These are phyloP conservation scores for Plectropomus leopardus DNA, from an alignment of 2,113 vertebrate genomes.

Conservation along the genomic window DNA sequence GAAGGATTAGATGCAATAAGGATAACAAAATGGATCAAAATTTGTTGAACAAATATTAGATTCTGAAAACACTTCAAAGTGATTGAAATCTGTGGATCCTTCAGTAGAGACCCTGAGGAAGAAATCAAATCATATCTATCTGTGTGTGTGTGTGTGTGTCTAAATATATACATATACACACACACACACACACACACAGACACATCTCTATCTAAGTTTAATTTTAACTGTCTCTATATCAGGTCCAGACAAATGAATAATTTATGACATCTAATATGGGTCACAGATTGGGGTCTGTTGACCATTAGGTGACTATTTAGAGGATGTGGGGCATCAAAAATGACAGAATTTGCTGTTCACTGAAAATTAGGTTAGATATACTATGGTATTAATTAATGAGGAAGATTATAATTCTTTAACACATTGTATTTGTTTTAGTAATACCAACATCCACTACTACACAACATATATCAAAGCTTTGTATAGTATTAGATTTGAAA, in stretches of 20 bases:
- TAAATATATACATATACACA: no score
- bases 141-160: no score
- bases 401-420: neutral
- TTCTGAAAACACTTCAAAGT: neutral
- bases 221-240: neutral
- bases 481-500: slow-evolving; percentile 4
- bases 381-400: neutral
- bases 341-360: neutral
- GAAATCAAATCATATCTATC: no score
- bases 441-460: neutral
- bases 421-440: neutral
- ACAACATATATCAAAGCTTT: neutral
- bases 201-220: no score
- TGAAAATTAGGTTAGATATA: neutral
- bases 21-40: neutral
- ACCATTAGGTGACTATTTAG: neutral
- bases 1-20: neutral
- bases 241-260: neutral
- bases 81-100: neutral
- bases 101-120: neutral
- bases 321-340: neutral
- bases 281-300: neutral
- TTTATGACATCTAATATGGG: neutral
- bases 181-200: no score
- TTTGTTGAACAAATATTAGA: neutral